Evolutionary conservation across 2,113 vertebrate species (phyloP).

Genomic region (Notiomystis cincta): DNA sequence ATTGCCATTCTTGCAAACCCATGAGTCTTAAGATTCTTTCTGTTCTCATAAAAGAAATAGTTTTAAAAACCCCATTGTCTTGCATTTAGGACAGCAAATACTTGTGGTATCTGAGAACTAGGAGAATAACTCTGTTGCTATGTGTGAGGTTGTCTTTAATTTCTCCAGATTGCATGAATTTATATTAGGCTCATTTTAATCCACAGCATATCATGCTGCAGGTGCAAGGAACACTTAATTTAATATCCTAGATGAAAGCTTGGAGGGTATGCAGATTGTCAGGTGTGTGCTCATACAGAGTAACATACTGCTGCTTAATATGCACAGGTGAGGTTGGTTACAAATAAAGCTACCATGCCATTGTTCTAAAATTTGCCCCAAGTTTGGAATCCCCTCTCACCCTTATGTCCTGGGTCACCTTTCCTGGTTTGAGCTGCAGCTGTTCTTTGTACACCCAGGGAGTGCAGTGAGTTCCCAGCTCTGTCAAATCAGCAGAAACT

Average conservation of each 20-base stretch:
- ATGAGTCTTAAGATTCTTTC: background rate
- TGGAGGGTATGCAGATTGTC: background rate
- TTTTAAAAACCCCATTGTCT: background rate
- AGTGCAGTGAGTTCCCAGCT: background rate
- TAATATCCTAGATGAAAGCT: background rate
- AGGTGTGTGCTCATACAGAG: background rate
- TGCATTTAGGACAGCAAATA: background rate
- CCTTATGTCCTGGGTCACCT: background rate
- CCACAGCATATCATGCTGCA: background rate
- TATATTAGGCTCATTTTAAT: background rate
- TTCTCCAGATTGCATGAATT: background rate
- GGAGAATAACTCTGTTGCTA: background rate
- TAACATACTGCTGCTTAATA: background rate
- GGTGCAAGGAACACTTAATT: background rate
- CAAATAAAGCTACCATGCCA: background rate
- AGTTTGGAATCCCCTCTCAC: background rate
- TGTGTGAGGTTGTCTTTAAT: background rate
- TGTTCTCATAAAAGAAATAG: background rate
- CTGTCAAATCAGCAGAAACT: background rate
- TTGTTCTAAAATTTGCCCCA: background rate
- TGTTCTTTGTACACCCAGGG: background rate
- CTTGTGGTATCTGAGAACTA: background rate
- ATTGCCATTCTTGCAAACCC: background rate
- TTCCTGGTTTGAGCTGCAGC: background rate
- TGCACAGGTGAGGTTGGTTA: background rate